A percentile compares a stretch with the other conserved stretches of the same genome.
These are phyloP conservation scores for Drosophila melanogaster DNA, from an alignment of 1,140 invertebrate genomes.

Conservation along the genomic window DNA sequence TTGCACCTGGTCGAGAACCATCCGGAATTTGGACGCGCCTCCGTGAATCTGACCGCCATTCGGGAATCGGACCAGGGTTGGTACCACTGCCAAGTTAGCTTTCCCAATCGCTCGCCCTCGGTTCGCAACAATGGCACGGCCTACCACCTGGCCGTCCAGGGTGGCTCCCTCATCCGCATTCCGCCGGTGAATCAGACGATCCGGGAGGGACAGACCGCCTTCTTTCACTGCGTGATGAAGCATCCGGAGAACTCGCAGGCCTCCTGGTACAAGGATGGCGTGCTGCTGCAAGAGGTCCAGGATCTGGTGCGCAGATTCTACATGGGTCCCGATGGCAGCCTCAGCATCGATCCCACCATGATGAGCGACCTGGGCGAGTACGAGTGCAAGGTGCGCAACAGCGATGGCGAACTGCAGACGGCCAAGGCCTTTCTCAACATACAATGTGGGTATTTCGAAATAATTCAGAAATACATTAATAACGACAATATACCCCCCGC, in stretches of 20 bases:
- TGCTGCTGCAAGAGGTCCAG: conserved; percentile 87
- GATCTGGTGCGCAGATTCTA: conserved; percentile 88
- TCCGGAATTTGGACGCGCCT: conserved; percentile 89
- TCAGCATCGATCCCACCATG: conserved; percentile 90
- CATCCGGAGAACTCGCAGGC: conserved; percentile 87
- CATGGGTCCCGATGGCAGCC: conserved; percentile 89
- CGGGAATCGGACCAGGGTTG: conserved; percentile 94
- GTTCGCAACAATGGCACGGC: conserved; percentile 94
- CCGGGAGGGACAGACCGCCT: conserved; percentile 92
- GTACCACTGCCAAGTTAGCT: conserved; percentile 95
- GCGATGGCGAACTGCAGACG: conserved; percentile 91
- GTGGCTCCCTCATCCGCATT: conserved; percentile 84
- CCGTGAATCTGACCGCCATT: conserved; percentile 95
- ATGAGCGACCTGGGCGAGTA: conserved; percentile 95
- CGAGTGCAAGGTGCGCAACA: conserved; percentile 93
- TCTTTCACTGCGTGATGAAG: conserved; percentile 92
- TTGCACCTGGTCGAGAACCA: conserved; percentile 87
- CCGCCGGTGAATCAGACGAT: conserved; percentile 95
- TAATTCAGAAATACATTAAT: not conserved
- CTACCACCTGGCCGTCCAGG: conserved; percentile 94
- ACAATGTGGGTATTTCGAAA: conserved; percentile 89
- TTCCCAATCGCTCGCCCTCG: conserved; percentile 93
- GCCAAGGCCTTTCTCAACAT: conserved; percentile 96
- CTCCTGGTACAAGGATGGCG: conserved; percentile 89
- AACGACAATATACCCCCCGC: not conserved